These are phyloP conservation scores for Erynnis tages DNA, from an alignment of 2,888 invertebrate species.

Conservation along the genomic window DNA sequence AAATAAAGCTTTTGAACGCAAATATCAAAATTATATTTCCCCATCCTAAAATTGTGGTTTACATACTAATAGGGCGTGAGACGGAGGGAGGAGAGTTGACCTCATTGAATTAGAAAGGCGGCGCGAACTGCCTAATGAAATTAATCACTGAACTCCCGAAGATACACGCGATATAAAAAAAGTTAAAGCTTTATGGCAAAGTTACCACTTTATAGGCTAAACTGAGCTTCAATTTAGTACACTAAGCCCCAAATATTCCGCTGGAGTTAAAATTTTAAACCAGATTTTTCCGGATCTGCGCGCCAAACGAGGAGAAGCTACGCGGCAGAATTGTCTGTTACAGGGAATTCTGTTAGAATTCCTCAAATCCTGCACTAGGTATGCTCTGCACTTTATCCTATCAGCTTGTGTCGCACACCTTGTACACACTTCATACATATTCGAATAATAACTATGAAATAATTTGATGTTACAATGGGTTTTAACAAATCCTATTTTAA, in stretches of 20 bases:
- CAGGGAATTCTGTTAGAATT: slow-evolving; percentile 13
- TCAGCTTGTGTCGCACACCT: no score
- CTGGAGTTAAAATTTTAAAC: slow-evolving; percentile 12
- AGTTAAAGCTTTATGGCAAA: no score
- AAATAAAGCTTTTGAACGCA: no score
- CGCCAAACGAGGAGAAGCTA: slow-evolving; percentile 13
- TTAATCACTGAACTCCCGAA: slow-evolving; percentile 45
- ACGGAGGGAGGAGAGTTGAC: slow-evolving; percentile 27
- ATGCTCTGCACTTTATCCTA: background rate
- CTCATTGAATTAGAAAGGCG: slow-evolving; percentile 52
- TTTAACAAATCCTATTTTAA: no score
- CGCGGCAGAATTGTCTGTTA: slow-evolving; percentile 20
- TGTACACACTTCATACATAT: no score
- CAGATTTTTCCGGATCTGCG: slow-evolving; percentile 7
- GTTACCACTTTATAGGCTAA: no score
- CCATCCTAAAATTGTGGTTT: no score
- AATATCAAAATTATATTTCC: no score
- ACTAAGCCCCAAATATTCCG: background rate
- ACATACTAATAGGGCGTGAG: no score
- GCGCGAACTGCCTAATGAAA: slow-evolving; percentile 51
- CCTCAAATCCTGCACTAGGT: slow-evolving; percentile 7
- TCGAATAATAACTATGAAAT: no score
- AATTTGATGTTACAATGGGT: no score
- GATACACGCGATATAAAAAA: slow-evolving; percentile 15
- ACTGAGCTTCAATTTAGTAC: no score